These are phyloP conservation scores for Lycodopsis pacificus DNA, from an alignment of 2,797 vertebrate species.

Conservation along the genomic window DNA sequence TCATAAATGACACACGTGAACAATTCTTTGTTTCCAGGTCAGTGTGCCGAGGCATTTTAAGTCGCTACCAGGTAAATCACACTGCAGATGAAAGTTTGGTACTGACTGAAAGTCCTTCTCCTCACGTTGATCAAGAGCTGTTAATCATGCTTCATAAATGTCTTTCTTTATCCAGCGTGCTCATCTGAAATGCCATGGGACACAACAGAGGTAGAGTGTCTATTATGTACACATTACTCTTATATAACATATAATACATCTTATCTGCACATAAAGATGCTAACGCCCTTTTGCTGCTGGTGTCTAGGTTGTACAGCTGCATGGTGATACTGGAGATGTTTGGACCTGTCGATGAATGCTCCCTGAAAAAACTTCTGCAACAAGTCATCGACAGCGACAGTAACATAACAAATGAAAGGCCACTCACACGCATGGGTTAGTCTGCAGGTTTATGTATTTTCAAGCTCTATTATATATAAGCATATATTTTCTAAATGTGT, in stretches of 20 bases:
- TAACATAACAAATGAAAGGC: constrained; percentile 27
- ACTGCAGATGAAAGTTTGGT: not conserved
- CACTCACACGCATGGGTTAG: constrained; percentile 68
- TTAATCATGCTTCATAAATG: not conserved
- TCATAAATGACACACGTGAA: not conserved
- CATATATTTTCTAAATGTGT: not conserved
- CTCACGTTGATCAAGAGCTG: not conserved
- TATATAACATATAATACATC: not conserved
- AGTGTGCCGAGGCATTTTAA: constrained; percentile 33
- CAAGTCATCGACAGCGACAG: not conserved
- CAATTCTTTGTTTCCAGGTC: constrained; percentile 53
- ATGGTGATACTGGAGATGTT: constrained; percentile 73
- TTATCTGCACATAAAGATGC: not conserved
- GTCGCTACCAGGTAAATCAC: constrained; percentile 63
- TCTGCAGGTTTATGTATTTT: constrained; percentile 8
- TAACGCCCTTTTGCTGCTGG: not conserved
- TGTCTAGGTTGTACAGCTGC: constrained; percentile 70
- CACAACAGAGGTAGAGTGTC: constrained; percentile 60
- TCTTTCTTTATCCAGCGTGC: constrained; percentile 52
- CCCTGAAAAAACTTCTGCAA: constrained; percentile 45
- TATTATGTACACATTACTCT: not conserved
- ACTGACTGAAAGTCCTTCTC: not conserved
- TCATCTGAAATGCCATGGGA: constrained; percentile 71
- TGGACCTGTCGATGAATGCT: constrained; percentile 54
- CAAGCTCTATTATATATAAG: not conserved